Evolutionary conservation across 2,113 vertebrate genomes (phyloP).

Genomic region (Australoheros scitulus): DNA sequence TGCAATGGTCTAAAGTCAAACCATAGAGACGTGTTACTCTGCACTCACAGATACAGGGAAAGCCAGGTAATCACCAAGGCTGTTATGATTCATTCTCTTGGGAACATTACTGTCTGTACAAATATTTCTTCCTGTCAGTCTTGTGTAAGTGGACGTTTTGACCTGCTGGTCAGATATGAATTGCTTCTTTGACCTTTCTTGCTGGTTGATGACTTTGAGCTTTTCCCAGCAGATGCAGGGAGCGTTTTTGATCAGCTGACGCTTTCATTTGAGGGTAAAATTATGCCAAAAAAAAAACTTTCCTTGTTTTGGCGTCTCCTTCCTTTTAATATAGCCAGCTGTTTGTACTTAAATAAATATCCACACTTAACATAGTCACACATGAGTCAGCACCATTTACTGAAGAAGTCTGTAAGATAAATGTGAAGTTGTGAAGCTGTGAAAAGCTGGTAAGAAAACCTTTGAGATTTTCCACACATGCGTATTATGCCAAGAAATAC

Average conservation of each 20-base stretch:
- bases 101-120: neutral
- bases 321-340: neutral
- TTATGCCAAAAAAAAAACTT: neutral
- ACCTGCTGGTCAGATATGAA: neutral
- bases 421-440: neutral
- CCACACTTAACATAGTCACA: neutral
- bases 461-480: neutral
- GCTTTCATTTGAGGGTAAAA: neutral
- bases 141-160: rapidly evolving
- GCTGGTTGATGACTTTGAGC: neutral
- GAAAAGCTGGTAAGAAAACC: neutral
- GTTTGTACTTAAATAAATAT: neutral
- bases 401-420: neutral
- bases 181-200: neutral
- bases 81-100: neutral
- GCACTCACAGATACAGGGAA: neutral
- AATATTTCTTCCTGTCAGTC: slow-evolving; percentile 2
- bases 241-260: neutral
- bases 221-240: neutral
- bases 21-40: neutral
- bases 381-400: neutral
- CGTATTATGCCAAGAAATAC: neutral
- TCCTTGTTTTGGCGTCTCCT: neutral
- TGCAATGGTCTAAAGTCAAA: neutral
- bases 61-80: neutral